Base-by-base conservation (phyloP, 2,113 vertebrate genomes). In the Eudyptes chrysolophus region DNA sequence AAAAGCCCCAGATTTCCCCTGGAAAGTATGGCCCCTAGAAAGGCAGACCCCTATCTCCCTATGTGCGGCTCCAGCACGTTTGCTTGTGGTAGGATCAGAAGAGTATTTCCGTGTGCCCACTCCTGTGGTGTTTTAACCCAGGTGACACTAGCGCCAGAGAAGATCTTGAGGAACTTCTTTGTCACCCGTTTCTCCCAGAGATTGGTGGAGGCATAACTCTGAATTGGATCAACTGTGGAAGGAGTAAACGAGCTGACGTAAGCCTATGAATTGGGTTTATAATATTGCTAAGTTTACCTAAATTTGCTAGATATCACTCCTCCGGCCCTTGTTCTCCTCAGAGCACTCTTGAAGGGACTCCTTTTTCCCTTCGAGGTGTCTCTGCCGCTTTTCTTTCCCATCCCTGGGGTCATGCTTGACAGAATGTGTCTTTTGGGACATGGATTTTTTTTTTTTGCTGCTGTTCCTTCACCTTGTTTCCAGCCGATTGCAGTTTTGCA, bases 311-410 rank as follows among this genome's bases (percentile, higher is more conserved):
- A 16, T 34, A 26, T 24, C 7, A 4, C 16, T 72, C 66, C 75
- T 92, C 51, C 86, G 36, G 46, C 25, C 51, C 17, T 48, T 81
- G 15, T 84, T 48, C 60, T 84, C 34, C 60, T 74, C 13, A 2
- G 30, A 71, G 30, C 24, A 20, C 40, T 40, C 61, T 75, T 42
- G 46, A 78, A 75, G 26, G 34, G 26, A 46, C 19, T 72, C 16
- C 30, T 44, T 42, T 30, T 84, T 90, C 34, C 20, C 48, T 84
- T 54, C 68, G 52, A 66, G 76, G 22, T 52, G 55, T 48, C 34
- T 57, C 87, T 97, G 36, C 69, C 83, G 62, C 48, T 96, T 87
- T 95, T 30, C 46, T 77, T 85, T 82, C n/a, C 65, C 64, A 75
- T 46, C 52, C 25, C 24, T 86, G 42, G 20, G 15, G 24, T 71